phyloP scores from a whole-genome alignment of 2,113 vertebrate species.

The Illadopsis cleaveri region DNA sequence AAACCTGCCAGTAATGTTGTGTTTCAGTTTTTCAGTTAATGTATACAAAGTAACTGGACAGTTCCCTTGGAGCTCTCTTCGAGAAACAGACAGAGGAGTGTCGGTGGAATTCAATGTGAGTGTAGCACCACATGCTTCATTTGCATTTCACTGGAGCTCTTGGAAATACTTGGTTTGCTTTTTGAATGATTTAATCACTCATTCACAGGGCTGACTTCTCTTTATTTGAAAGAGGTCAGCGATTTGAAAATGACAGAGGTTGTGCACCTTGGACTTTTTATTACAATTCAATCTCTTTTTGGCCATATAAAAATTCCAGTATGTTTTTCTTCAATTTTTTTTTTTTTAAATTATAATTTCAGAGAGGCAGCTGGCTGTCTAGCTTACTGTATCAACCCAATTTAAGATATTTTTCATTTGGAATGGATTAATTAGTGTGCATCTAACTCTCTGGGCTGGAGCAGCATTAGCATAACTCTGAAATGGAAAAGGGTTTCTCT shows the following conservation, averaged over 20 bases:
- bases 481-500: neutral
- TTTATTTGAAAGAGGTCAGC: neutral
- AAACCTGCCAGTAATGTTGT: neutral
- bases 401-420: neutral
- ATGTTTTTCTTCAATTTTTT: neutral
- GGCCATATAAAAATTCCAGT: neutral
- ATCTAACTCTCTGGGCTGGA: neutral
- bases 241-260: neutral
- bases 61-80: slow-evolving; percentile 97
- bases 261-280: neutral
- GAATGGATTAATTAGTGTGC: neutral
- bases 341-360: neutral
- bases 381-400: neutral
- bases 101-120: slow-evolving; percentile 90
- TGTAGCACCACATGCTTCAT: neutral
- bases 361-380: neutral
- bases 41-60: slow-evolving; percentile 95
- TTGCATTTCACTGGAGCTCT: neutral
- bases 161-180: neutral
- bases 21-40: slow-evolving; percentile 88
- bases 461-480: neutral
- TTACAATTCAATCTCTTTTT: neutral
- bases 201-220: neutral
- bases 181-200: neutral
- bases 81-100: slow-evolving; percentile 91